Evolutionary conservation across 2,797 vertebrate species (phyloP), one percentile per base, ranked within the genome.

Genomic region (Eurystomus glaucurus): DNA sequence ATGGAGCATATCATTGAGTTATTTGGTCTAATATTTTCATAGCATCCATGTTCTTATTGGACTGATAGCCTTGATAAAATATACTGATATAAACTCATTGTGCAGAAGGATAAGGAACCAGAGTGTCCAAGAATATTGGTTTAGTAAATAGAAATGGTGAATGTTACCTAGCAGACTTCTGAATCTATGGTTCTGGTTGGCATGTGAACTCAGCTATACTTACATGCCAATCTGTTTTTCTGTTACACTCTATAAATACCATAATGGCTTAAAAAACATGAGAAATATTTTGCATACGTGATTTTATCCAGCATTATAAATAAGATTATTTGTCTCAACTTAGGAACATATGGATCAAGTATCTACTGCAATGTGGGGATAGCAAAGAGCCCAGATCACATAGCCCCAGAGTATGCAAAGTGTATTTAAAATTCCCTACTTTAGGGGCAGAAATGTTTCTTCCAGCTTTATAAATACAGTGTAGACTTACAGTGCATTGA

Each of bases 281-380:
- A 55, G 21, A 78, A 41, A 22, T 70, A 41, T 23, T 77, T 81
- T 80, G 23, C 26, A 19, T 33, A 14, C 12, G 0, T 58, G 7
- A n/a, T 74, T 12, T 9, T 93, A 85, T 9, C 13, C 14, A 19
- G 29, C 6, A 16, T 41, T 72, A 58, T 46, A 61, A 82, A 41
- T 58, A 0, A 50, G 14, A 11, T 52, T 91, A 50, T 33, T 76
- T 84, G 23, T 64, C 48, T 51, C 23, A 87, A 43, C 2, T 3
- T 18, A 33, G 4, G 14, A 75, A 60, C 45, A 23, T 8, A 2
- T 3, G 1, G 5, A 4, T 82, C 22, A 46, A 6, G 2, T 41
- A 18, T 52, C 23, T 31, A 3, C 14, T 79, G 41, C 23, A 60
- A 71, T 48, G 21, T 46, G 35, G 10, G 35, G 28, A 19, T 39